Base-by-base conservation (phyloP, 2,888 invertebrate species). In the Pristionchus mayeri region DNA sequence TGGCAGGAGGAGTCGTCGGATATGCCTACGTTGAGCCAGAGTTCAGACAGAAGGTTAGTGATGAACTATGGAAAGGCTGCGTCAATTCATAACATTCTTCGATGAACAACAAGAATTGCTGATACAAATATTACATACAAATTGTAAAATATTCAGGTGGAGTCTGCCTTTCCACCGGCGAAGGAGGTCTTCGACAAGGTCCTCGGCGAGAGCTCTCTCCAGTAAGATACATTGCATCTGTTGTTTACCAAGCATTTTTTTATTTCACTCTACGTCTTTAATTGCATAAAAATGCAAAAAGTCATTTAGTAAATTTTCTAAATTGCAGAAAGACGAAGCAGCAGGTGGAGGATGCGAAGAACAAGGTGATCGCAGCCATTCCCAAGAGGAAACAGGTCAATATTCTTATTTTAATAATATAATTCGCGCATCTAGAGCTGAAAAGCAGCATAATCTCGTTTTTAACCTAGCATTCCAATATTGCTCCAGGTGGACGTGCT, bases 21-120 rank as follows among this genome's bases (percentile, higher is more conserved):
- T 90, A 91, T 85, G 90, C 90, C 6, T 91, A 90, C 67, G 88
- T 87, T 21, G 90, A 91, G 76, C 89, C 90, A 13, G 87, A 88
- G 75, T 90, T 91, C 87, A 84, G 91, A 18, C 84, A 88, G 27
- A 85, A 88, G 84, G 87, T 89, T 48, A 27, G 50, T 2, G n/a
- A 16, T n/a, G 21, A 54, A 18, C 9, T 3, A 54, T 21, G 9
- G 40, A 11, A 21, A 40, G 21, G 11, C 18, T 21, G 21, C 44
- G 16, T 13, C 13, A 9, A 44, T 9, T 44, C 44, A 30, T 75
- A 9, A 13, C 13, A n/a, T 27, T 34, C 21, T 4, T 4, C 63
- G 30, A 60, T n/a, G n/a, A n/a, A n/a, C 30, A 27, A 11, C 9
- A 27, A 18, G 13, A 60, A 60, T 24, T 54, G n/a, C 4, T 54